Evolutionary conservation across 2,797 vertebrate genomes (phyloP), one percentile per base, ranked within the genome.

Genomic region (Parotocinclus haroldoi): DNA sequence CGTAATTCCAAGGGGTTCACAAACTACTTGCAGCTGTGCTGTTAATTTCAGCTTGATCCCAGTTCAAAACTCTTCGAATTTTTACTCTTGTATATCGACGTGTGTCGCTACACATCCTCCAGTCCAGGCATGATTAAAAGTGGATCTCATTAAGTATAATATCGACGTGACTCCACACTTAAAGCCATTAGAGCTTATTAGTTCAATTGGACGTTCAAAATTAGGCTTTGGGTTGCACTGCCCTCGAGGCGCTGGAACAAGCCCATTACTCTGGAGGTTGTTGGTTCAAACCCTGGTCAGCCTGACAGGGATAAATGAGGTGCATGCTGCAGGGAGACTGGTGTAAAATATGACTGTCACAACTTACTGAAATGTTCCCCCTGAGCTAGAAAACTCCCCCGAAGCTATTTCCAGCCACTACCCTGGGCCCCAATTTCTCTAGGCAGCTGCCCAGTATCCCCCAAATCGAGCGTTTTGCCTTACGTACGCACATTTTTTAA

Each of bases 291-390:
- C 49, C 65, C 53, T 19, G 44, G 55, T 66, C 76, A 19, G 58
- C 45, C 2, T 66, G 69, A 72, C 69, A 57, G 51, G 46, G 60
- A 75, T 42, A 60, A 70, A 75, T 73, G 70, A 53, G 44, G 37
- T 67, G 63, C 38, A 68, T 64, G n/a, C 54, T 49, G 51, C 10
- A 55, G 14, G 45, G 52, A 27, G 63, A 78, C 59, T 60, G 52
- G 50, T 64, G 50, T 68, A 75, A 75, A 66, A 78, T 61, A 75
- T 58, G 56, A 54, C 67, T 19, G 40, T 75, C 70, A 63, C 70
- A 76, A 66, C 63, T 75, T 73, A 65, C 44, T 73, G 61, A 58
- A 71, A 58, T 70, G 46, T 56, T 58, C 39, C 58, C 49, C 59
- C 19, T 18, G 37, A 46, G 53, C 68, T 50, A 70, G 44, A 19